Base-by-base conservation (phyloP, 2,113 vertebrate species). In the Cyrtonyx montezumae region DNA sequence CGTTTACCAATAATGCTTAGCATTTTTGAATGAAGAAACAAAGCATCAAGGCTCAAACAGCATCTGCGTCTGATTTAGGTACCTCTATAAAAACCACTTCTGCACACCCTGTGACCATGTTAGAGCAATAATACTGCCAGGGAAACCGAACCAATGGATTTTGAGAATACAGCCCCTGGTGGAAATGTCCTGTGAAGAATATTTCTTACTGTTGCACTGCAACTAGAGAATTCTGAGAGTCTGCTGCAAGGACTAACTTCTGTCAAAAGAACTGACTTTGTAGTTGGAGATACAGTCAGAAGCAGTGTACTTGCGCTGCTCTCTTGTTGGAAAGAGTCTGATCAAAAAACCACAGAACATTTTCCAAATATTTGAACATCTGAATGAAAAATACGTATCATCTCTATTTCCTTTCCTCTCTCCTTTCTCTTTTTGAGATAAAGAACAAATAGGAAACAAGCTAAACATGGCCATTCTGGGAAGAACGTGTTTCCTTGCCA, bases 91-190 rank as follows among this genome's bases (percentile, higher is more conserved):
- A 91, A 90, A 46, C 5, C 2, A 37, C 6, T 37, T 88, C 45
- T 9, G 3, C 11, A 59, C 4, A 70, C 4, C 21, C 34, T 42
- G n/a, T 15, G 19, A 14, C 34, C 36, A 19, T 16, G 0, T 1
- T 66, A 34, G 28, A 85, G 28, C 8, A 55, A 21, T 22, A 74
- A 2, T 63, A 53, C 11, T 84, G 42, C 8, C 46, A 69, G 25
- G 17, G 46, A 89, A 76, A 48, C 6, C 14, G 20, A 84, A 49
- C 40, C 36, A 28, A 51, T 3, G 7, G 11, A 6, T 9, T 53
- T 74, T 90, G 46, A 79, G 25, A 84, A 84, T 8, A 61, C 18
- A 78, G 34, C 73, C 58, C 79, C 26, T 51, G 78, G 21, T 11
- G 36, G 43, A 45, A 87, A 84, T 2, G 1, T 34, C 28, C 23